Evolutionary conservation across 1,140 invertebrate species (phyloP).

Genomic region (Psix sp.): DNA sequence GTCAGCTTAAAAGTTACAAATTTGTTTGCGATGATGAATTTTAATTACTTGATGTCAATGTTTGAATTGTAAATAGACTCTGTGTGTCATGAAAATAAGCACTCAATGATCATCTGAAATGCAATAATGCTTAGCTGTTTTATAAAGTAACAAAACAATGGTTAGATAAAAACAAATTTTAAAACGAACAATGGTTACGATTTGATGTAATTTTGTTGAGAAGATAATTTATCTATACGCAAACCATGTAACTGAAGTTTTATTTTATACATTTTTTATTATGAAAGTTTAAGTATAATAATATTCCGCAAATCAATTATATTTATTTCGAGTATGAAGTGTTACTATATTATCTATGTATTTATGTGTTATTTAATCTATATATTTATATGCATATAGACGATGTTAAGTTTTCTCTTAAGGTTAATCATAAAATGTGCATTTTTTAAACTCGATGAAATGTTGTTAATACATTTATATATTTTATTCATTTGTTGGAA

Average conservation of each 20-base stretch:
- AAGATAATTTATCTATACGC: too few species aligned
- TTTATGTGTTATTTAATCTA: conserved; percentile 27
- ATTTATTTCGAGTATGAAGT: conserved; percentile 13
- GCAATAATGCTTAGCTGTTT: too few species aligned
- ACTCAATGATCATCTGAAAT: too few species aligned
- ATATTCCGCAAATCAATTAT: background rate
- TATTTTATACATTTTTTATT: conserved; percentile 14
- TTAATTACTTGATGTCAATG: background rate
- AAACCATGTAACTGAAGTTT: background rate
- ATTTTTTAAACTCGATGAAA: conserved; percentile 21
- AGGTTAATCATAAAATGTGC: conserved; percentile 3
- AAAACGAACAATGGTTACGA: too few species aligned
- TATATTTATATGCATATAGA: conserved; percentile 4
- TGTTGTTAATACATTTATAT: conserved; percentile 13
- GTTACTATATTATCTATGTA: conserved; percentile 9
- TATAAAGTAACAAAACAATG: too few species aligned
- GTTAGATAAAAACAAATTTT: too few species aligned
- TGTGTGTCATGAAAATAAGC: conserved; percentile 21
- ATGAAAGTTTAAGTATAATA: conserved; percentile 5
- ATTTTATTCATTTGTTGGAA: conserved; percentile 22
- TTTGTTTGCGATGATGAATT: too few species aligned
- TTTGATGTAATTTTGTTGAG: too few species aligned
- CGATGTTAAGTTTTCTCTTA: conserved; percentile 12
- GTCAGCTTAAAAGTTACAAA: too few species aligned
- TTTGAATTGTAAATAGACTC: conserved; percentile 11